Percentiles rank a stretch among this genome's conserved stretches.
These are phyloP conservation scores for Bucco capensis DNA, from an alignment of 2,113 vertebrate genomes.

Conservation along the genomic window DNA sequence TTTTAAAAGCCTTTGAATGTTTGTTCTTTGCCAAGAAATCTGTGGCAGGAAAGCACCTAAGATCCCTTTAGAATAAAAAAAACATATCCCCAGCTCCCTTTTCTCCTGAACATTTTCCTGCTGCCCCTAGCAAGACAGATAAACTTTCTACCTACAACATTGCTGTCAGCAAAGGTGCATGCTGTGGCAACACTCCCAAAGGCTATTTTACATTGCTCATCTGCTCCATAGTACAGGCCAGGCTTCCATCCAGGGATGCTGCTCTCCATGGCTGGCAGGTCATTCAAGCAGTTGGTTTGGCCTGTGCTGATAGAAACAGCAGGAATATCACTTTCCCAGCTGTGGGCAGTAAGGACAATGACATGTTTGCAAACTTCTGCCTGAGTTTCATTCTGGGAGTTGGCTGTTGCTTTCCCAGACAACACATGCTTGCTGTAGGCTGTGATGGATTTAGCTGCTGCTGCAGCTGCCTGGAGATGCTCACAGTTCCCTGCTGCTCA, in stretches of 20 bases:
- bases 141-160: slow-evolving; percentile 73
- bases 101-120: background rate
- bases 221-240: slow-evolving; percentile 88
- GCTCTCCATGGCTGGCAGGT: slow-evolving; percentile 80
- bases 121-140: background rate
- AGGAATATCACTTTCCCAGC: slow-evolving; percentile 47
- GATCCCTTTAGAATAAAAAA: background rate
- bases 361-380: slow-evolving; percentile 35
- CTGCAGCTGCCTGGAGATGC: slow-evolving; percentile 59
- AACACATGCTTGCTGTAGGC: slow-evolving; percentile 46
- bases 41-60: background rate
- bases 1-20: background rate
- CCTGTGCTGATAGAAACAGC: slow-evolving; percentile 76
- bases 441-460: slow-evolving; percentile 39
- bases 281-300: slow-evolving; percentile 81
- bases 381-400: slow-evolving; percentile 38
- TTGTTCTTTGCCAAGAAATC: background rate
- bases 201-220: slow-evolving; percentile 91
- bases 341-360: slow-evolving; percentile 42
- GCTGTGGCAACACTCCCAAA: slow-evolving; percentile 84
- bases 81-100: background rate
- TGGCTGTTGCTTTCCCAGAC: slow-evolving; percentile 49
- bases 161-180: slow-evolving; percentile 84
- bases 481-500: slow-evolving; percentile 28
- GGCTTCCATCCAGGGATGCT: slow-evolving; percentile 82